Conservation (phyloP, 2,797 vertebrate species). For the Ambastaia sidthimunki region DNA sequence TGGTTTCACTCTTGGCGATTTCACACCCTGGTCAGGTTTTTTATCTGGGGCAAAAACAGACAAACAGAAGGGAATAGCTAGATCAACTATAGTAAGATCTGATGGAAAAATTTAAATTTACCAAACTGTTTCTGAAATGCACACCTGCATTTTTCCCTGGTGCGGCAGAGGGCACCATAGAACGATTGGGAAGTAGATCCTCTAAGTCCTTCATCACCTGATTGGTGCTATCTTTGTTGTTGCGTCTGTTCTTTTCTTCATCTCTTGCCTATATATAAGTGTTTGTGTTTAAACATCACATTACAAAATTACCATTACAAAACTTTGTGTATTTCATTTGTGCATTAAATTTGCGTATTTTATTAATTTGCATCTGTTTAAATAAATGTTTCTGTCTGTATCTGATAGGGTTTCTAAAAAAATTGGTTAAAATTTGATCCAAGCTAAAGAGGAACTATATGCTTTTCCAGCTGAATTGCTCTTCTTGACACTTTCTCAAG, state of each 20-base stretch:
- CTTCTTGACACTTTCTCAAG: background rate
- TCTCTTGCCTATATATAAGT: slow-evolving; percentile 82
- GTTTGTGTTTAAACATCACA: background rate
- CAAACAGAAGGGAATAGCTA: background rate
- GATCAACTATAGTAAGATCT: background rate
- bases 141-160: slow-evolving; percentile 47
- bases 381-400: too few relatives aligned
- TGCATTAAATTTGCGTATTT: too few relatives aligned
- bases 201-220: slow-evolving; percentile 84
- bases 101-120: background rate
- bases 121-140: background rate
- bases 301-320: background rate
- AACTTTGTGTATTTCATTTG: background rate
- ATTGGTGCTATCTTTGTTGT: slow-evolving; percentile 85
- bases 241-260: slow-evolving; percentile 92
- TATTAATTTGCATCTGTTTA: too few relatives aligned
- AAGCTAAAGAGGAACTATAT: too few relatives aligned
- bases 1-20: slow-evolving; percentile 71
- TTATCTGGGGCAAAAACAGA: slow-evolving; percentile 67
- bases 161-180: slow-evolving; percentile 52
- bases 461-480: too few relatives aligned
- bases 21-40: slow-evolving; percentile 51
- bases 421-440: too few relatives aligned
- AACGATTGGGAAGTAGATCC: slow-evolving; percentile 78
- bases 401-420: too few relatives aligned